These are phyloP conservation scores for Drosophila neotestacea DNA, from an alignment of 2,888 invertebrate genomes.

Conservation along the genomic window DNA sequence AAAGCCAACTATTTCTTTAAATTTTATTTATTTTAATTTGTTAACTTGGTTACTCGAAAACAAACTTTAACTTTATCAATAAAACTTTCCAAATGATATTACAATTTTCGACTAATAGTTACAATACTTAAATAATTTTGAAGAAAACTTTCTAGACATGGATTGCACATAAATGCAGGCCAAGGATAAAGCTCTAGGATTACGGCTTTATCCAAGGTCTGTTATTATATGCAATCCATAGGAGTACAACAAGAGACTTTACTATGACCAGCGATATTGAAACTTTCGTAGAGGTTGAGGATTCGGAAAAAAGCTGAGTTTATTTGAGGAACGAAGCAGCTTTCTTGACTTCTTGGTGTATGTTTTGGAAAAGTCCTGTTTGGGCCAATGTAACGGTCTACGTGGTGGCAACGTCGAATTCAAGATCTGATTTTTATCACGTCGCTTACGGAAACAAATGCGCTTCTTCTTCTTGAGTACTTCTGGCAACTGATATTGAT, in stretches of 20 bases:
- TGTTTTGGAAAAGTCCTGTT: constrained; percentile 30
- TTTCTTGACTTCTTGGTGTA: neutral
- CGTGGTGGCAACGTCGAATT: constrained; percentile 10
- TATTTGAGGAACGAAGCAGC: neutral
- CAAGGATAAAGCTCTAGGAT: neutral
- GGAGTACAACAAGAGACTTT: neutral
- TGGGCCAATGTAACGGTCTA: constrained; percentile 71
- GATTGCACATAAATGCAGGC: constrained; percentile 24
- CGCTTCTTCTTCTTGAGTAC: neutral
- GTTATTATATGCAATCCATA: constrained; percentile 6
- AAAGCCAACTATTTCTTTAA: too few species aligned
- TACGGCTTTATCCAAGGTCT: constrained; percentile 5
- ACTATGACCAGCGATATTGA: constrained; percentile 4
- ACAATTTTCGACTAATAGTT: constrained; percentile 1
- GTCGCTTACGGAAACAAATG: neutral
- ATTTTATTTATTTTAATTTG: too few species aligned
- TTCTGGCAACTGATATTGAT: too few species aligned
- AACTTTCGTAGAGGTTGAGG: neutral
- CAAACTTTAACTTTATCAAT: constrained; percentile 19
- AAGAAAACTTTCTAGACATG: neutral
- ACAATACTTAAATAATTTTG: neutral
- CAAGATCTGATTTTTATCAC: neutral
- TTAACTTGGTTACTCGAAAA: too few species aligned
- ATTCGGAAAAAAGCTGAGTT: neutral
- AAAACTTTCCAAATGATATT: neutral